Evolutionary conservation across 2,888 invertebrate genomes (phyloP), one percentile per base, ranked within the genome.

Genomic region (Trimorus sp.): DNA sequence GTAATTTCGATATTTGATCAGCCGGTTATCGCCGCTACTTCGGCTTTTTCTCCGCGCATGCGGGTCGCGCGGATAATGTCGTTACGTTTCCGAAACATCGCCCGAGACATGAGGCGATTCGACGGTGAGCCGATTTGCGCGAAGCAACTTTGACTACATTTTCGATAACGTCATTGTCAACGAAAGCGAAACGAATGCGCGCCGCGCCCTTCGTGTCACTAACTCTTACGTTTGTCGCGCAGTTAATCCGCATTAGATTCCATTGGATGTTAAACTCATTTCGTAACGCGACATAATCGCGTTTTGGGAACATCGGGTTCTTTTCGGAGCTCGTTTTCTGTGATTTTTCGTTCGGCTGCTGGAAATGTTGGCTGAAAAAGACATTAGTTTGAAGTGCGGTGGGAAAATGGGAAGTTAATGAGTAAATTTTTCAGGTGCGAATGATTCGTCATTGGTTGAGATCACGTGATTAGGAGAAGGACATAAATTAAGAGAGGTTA

Each of bases 171-270:
- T 83, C 83, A 77, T 74, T 70, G 83, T 60, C 83, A 84, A 84
- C 84, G 82, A 79, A 83, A 83, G 85, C 85, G 82, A 77, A 78
- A 80, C 69, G 77, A 80, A 78, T 83, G 74, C 79, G 53, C 79
- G 78, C 62, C 78, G 79, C 83, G 73, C 86, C 85, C 86, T 86
- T 84, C 85, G 84, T 85, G 86, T 89, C 89, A 86, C 87, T 89
- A 89, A 89, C 89, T 89, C 88, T 91, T 91, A 90, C 89, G 90
- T 91, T 90, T 90, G 90, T 91, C 89, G 89, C 87, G 87, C 88
- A 87, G 88, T 88, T 90, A 89, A 91, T 91, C 89, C 90, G 89
- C 89, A 90, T 91, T 91, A 91, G 88, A 89, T 89, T 89, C 88
- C 86, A 86, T 88, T 86, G 90, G 90, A 90, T 91, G 90, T 90